phyloP scores from a whole-genome alignment of 2,113 vertebrate genomes.

The Sisor rabdophorus region DNA sequence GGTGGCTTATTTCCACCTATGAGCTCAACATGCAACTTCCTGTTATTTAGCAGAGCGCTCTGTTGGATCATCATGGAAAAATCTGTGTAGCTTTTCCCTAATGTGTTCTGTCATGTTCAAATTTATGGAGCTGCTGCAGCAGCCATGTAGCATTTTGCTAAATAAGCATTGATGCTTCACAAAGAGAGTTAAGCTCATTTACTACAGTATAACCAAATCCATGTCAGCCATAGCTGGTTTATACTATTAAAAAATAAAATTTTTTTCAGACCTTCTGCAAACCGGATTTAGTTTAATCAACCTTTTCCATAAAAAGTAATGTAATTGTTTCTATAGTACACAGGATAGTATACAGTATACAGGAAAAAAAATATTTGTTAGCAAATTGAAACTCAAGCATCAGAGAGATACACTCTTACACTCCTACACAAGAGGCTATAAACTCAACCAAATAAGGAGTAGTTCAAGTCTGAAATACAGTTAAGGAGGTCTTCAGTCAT shows the following conservation, averaged over 20 bases:
- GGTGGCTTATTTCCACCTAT: background rate
- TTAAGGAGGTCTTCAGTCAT: constrained; percentile 17
- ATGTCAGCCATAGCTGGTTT: background rate
- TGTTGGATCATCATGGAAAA: background rate
- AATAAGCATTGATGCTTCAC: background rate
- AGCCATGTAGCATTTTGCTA: background rate
- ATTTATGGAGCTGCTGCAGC: background rate
- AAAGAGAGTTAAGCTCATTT: background rate
- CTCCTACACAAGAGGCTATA: background rate
- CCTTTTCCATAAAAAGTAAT: background rate
- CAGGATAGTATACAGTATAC: too few species aligned
- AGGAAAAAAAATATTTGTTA: too few species aligned
- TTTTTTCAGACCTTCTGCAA: background rate
- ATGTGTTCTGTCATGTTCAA: background rate
- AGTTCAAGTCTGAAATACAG: constrained; percentile 34
- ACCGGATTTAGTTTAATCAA: background rate
- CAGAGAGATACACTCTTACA: background rate
- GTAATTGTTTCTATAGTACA: background rate
- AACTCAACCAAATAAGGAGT: constrained; percentile 41
- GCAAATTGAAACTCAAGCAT: background rate
- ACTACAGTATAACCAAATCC: background rate
- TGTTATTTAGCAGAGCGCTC: background rate
- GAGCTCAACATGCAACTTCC: background rate
- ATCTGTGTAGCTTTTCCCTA: background rate
- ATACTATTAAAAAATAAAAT: background rate